phyloP scores from a whole-genome alignment of 23 tunicate genomes.

The Halocynthia aurantium region DNA sequence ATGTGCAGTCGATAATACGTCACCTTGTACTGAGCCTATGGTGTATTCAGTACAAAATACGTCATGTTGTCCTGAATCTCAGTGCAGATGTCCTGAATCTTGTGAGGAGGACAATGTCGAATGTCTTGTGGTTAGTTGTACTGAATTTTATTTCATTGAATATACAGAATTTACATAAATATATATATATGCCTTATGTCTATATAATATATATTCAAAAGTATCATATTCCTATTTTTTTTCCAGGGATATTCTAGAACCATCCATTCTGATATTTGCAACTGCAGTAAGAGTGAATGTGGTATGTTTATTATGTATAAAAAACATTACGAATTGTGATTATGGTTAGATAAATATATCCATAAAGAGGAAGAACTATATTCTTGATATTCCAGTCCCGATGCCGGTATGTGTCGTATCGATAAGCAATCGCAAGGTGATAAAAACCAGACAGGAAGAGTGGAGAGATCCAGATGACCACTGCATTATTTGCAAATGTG shows the following conservation, averaged over 20 bases:
- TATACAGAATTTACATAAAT: no score
- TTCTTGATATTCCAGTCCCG: not conserved
- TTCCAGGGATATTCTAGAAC: constrained; percentile 30
- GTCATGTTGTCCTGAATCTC: constrained; percentile 30
- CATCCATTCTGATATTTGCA: constrained; percentile 28
- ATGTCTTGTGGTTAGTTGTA: constrained; percentile 27
- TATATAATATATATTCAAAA: not conserved
- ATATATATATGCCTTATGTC: not conserved
- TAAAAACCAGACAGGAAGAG: not conserved
- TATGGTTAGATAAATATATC: no score
- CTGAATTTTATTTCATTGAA: no score
- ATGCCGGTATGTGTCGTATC: constrained; percentile 13
- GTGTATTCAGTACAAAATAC: constrained; percentile 14
- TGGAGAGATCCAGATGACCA: constrained; percentile 1
- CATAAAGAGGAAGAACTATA: no score
- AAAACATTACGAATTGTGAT: no score
- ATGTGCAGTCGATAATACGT: not conserved
- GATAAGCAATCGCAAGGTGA: not conserved
- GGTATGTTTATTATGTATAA: constrained; percentile 24
- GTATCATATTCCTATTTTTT: not conserved
- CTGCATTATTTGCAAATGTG: not conserved
- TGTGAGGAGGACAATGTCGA: constrained; percentile 9
- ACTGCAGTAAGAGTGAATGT: constrained; percentile 32
- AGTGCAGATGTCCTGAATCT: constrained; percentile 34
- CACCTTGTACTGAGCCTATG: constrained; percentile 18